Percentiles rank a stretch among this genome's conserved stretches.
phyloP scores from a whole-genome alignment of 2,113 vertebrate genomes.

The Psittacula cyanocephala region DNA sequence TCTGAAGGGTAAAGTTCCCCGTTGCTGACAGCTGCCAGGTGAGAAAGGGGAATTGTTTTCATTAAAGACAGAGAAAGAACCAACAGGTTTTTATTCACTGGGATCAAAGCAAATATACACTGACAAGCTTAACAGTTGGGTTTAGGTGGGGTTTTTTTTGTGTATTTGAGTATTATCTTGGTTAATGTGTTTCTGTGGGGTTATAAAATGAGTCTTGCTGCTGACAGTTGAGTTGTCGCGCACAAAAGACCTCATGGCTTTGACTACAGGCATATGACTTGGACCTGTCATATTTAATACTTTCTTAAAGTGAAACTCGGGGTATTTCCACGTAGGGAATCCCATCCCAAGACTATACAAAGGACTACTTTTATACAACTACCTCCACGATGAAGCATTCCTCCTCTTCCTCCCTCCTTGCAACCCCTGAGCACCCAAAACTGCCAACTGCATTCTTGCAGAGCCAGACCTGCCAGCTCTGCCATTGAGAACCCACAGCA shows the following conservation, averaged over 20 bases:
- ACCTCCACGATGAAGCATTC: not conserved
- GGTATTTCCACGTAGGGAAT: not conserved
- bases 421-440: fast-evolving
- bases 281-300: not conserved
- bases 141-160: fast-evolving
- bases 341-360: not conserved
- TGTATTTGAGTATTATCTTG: not conserved
- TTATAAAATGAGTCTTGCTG: not conserved
- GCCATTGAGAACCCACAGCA: fast-evolving
- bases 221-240: not conserved
- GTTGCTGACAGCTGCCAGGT: slow-evolving; percentile 39
- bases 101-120: not conserved
- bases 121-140: not conserved
- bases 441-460: not conserved
- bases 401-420: not conserved
- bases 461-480: not conserved
- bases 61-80: slow-evolving; percentile 1
- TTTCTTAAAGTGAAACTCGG: not conserved
- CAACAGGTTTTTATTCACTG: not conserved
- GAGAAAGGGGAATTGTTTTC: slow-evolving; percentile 30
- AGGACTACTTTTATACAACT: not conserved
- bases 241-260: not conserved
- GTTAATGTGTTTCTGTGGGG: not conserved
- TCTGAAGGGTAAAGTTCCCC: slow-evolving; percentile 25
- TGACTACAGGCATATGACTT: too few relatives aligned